Evolutionary conservation across 2,113 vertebrate species (phyloP).

Genomic region (Promerops cafer): DNA sequence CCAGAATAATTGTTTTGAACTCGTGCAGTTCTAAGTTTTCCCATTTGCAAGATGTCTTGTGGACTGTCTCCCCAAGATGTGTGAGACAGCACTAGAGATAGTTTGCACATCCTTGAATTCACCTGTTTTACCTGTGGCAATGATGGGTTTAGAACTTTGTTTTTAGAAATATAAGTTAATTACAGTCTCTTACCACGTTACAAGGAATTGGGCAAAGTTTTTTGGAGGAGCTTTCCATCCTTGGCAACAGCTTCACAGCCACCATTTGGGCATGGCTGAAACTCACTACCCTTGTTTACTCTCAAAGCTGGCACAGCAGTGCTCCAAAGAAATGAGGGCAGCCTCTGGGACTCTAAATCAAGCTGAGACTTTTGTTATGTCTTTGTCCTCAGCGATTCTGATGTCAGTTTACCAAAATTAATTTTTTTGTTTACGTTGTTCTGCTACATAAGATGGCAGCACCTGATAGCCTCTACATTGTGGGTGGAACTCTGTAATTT

Average conservation of each 20-base stretch:
- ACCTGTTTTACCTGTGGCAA: background rate
- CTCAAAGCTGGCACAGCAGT: background rate
- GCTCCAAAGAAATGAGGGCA: background rate
- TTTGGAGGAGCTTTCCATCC: background rate
- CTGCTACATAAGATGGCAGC: background rate
- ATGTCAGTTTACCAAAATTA: background rate
- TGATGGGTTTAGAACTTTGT: background rate
- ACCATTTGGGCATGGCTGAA: background rate
- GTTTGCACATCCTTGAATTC: background rate
- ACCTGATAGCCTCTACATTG: background rate
- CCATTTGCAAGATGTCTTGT: background rate
- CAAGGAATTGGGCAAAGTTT: background rate
- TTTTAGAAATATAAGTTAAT: background rate
- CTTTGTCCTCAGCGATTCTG: background rate
- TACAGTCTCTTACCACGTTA: background rate
- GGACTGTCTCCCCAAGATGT: background rate
- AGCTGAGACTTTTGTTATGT: background rate
- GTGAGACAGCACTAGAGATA: background rate
- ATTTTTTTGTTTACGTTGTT: accelerated
- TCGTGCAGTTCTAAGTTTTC: background rate
- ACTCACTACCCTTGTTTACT: background rate
- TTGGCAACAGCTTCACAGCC: background rate
- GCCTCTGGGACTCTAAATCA: background rate
- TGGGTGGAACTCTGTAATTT: background rate
- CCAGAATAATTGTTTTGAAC: background rate